Evolutionary conservation across 1,140 invertebrate genomes (phyloP), one percentile per base, ranked within the genome.

Genomic region (Hydropsyche tenuis): DNA sequence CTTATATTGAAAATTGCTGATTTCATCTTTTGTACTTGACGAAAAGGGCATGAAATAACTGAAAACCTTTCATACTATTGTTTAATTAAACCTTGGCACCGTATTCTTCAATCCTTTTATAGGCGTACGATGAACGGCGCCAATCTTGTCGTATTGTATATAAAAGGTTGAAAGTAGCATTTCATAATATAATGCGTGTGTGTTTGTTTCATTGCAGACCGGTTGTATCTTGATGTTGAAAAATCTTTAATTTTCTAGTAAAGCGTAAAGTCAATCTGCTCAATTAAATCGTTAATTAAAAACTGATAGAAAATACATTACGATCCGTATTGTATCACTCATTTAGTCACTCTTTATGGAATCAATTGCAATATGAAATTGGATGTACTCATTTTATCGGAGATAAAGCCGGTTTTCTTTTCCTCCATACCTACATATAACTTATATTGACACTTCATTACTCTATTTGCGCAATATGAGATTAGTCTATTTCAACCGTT

Each of bases 131-230:
- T 18, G 46, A 48, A 48, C 14, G 16, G 20, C n/a, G 48, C 16
- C 16, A 53, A 7, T 53, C 48, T n/a, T n/a, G n/a, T n/a, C n/a
- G n/a, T n/a, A n/a, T n/a, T n/a, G 48, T 18, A 20, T 53, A 18
- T 18, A 20, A 53, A 53, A 53, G 48, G 48, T 53, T 53, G 48
- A 53, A 53, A 53, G 48, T 53, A 16, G 48, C 48, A 20, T 53
- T 53, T 16, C 48, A 53, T 18, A 53, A 53, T 53, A 37, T 37
- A 4, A 37, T 37, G 30, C n/a, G n/a, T n/a, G n/a, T n/a, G n/a
- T n/a, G n/a, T n/a, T n/a, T 37, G 9, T 9, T 37, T 37, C 30
- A 37, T 37, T 9, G 30, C 30, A 9, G 30, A 37, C 30, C 30
- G 30, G 30, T 37, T 37, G 30, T 37, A 9, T 37, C 30, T 37